A percentile compares a stretch with the other conserved stretches of the same genome.
Evolutionary conservation across 2,888 invertebrate genomes (phyloP).

Genomic region (Nemapogon koenigi): DNA sequence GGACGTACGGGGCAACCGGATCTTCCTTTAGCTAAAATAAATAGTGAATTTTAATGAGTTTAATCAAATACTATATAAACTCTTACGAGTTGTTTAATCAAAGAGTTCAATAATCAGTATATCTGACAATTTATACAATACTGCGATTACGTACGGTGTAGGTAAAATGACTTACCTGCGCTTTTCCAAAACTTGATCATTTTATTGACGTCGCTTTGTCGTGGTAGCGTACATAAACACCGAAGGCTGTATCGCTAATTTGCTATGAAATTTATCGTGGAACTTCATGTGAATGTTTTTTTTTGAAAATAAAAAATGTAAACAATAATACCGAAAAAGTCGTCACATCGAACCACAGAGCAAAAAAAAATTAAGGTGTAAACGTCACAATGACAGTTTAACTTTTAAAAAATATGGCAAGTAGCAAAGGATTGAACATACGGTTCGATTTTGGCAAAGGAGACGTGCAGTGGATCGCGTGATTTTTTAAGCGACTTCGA

Average conservation of each 20-base stretch:
- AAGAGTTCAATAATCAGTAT: too few species aligned
- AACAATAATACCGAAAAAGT: constrained; percentile 34
- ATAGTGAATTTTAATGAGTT: constrained; percentile 12
- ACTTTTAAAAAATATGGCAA: too few species aligned
- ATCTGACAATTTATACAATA: too few species aligned
- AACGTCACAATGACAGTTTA: neutral
- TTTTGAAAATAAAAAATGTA: constrained; percentile 22
- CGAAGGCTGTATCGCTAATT: too few species aligned
- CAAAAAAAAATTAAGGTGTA: neutral
- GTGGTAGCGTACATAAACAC: too few species aligned
- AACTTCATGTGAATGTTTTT: constrained; percentile 12
- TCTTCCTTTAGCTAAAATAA: constrained; percentile 54
- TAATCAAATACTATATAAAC: neutral
- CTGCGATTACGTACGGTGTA: too few species aligned
- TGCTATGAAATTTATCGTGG: constrained; percentile 17
- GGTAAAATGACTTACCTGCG: constrained; percentile 69
- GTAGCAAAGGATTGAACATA: too few species aligned
- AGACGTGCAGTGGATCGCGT: too few species aligned
- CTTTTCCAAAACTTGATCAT: constrained; percentile 84
- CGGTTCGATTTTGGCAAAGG: too few species aligned
- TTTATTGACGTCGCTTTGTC: constrained; percentile 24
- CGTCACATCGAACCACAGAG: neutral
- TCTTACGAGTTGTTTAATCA: too few species aligned
- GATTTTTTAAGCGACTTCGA: too few species aligned
- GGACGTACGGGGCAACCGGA: constrained; percentile 56